Base-by-base conservation (phyloP, 2,113 vertebrate species). In the Triplophysa dalaica region DNA sequence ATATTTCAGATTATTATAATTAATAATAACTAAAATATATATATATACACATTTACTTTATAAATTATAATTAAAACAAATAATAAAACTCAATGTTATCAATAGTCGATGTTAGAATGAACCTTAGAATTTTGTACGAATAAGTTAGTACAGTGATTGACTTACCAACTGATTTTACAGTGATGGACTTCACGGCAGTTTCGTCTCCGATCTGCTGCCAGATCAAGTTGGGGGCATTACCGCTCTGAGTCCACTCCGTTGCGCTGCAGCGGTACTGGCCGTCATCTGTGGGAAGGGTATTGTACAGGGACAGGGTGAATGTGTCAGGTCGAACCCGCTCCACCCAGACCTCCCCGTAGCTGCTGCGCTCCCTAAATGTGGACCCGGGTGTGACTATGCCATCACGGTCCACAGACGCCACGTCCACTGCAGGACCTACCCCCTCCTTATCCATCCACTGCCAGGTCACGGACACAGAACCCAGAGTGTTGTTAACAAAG, bases 161-260 rank as follows among this genome's bases (percentile, higher is more conserved):
- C 97, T 95, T 87, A 99, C 98, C 98, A 0, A 98, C 93, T 54
- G 96, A 94, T 45, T 94, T 97, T 82, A 99, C 94, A 29, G 93
- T 92, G 88, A 98, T 58, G 0, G 82, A 81, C 24, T 93, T 94
- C 86, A 87, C 87, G 22, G 90, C 85, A 0, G 94, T 89, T 73
- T 91, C 92, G 70, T 98, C 94, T 56, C 96, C 96, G 16, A 96
- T 92, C 33, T 93, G 90, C 90, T 96, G 94, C 98, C 97, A 99
- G 84, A 91, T 93, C 64, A 93, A 91, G 33, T 96, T 94, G 41
- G 90, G 87, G 0, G 91, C 93, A 2, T 79, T 79, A 48, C 91
- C 87, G 0, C 78, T 85, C 77, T 91, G 92, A 0, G 92, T 90
- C 97, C 96, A 98, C 84, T 98, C 96, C 0, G 94, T 94, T 82